Evolutionary conservation across 2,888 invertebrate genomes (phyloP).

Genomic region (Rhodophaea formosa): DNA sequence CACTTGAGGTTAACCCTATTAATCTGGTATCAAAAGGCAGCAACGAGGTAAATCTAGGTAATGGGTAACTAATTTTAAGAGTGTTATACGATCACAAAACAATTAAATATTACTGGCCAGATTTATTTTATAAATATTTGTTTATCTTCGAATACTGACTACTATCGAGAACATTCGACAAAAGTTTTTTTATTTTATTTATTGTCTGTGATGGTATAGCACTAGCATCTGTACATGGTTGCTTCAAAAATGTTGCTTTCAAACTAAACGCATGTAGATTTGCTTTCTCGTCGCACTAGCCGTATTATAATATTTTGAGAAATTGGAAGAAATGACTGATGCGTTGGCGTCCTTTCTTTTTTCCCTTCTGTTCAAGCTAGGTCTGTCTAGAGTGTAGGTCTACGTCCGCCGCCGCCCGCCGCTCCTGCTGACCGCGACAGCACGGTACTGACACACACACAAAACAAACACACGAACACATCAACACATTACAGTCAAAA

Average conservation of each 20-base stretch:
- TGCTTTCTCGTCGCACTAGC: conserved; percentile 11
- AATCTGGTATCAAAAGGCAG: conserved; percentile 1
- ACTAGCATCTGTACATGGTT: not conserved
- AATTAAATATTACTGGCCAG: not conserved
- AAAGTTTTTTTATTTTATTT: not conserved
- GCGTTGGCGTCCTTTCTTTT: conserved; percentile 77
- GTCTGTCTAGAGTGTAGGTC: conserved; percentile 78
- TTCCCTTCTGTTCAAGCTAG: conserved; percentile 81
- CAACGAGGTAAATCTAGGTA: not conserved
- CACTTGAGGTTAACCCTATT: not conserved
- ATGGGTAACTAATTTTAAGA: not conserved
- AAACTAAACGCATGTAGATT: conserved; percentile 10
- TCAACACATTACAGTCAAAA: conserved; percentile 21
- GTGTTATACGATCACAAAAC: conserved; percentile 7
- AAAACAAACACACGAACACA: conserved; percentile 32
- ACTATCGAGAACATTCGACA: not conserved
- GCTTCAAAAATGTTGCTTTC: conserved; percentile 15
- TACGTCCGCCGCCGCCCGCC: conserved; percentile 62
- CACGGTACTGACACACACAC: conserved; percentile 72
- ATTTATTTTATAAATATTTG: not conserved
- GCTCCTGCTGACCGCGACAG: conserved; percentile 59
- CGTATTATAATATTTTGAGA: conserved; percentile 41
- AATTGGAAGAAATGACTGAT: conserved; percentile 78
- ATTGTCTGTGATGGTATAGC: not conserved
- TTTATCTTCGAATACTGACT: not conserved